phyloP scores from a whole-genome alignment of 2,888 invertebrate species.

The Taphrorychus bicolor region DNA sequence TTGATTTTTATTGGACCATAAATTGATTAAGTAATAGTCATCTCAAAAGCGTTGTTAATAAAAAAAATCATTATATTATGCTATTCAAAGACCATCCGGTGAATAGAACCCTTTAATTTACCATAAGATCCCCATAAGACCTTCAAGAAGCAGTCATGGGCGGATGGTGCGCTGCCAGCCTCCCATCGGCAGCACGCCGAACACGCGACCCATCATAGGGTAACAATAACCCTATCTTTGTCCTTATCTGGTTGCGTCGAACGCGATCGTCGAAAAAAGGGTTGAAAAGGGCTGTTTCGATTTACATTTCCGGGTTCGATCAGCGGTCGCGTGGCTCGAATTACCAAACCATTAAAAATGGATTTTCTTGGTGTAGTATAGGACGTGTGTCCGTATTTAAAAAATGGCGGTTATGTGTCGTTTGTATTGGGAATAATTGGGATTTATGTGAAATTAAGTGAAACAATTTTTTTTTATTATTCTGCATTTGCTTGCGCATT shows the following conservation, averaged over 20 bases:
- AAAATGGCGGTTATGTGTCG: slow-evolving; percentile 48
- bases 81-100: too few species aligned
- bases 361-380: slow-evolving; percentile 25
- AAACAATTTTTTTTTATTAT: too few species aligned
- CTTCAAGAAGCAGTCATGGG: background rate
- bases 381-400: slow-evolving; percentile 21
- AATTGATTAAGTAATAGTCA: background rate
- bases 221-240: background rate
- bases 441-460: too few species aligned
- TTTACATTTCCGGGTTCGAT: slow-evolving; percentile 35
- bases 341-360: slow-evolving; percentile 52
- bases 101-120: background rate
- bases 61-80: background rate
- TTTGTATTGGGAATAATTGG: too few species aligned
- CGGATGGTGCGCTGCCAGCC: background rate
- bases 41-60: background rate
- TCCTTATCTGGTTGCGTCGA: background rate
- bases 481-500: too few species aligned
- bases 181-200: background rate
- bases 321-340: slow-evolving; percentile 54
- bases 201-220: background rate
- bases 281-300: slow-evolving; percentile 6
- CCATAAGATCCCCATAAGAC: background rate
- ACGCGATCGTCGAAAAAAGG: background rate
- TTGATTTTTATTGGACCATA: background rate